Base-by-base conservation (phyloP, 2,888 invertebrate genomes). In the Calliphora vomitoria region DNA sequence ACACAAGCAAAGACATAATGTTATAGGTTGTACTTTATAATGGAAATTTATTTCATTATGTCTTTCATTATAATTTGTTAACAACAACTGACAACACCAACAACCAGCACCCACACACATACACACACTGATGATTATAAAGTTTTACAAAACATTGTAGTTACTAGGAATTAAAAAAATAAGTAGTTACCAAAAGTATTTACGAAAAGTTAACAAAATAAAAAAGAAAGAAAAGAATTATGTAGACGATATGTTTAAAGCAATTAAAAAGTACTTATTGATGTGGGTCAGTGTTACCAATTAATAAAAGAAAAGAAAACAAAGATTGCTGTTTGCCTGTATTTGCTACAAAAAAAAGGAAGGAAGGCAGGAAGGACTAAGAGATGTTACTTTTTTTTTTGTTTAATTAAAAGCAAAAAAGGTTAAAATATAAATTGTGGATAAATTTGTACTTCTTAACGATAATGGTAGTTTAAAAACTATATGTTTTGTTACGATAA, bases 21-120 rank as follows among this genome's bases (percentile, higher is more conserved):
- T 20, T 38, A 11, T 38, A 1, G 35, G 18, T 35, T 20, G 20
- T 35, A 3, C n/a, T 35, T 13, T n/a, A 41, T 41, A 41, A 41
- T 78, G 66, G 53, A 78, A 58, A 58, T 68, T 58, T 31, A 44
- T 78, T 64, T 50, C 18, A 64, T 38, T 35, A 60, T 60, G 15
- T 44, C 11, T 44, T 44, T 44, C 44, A 13, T 44, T 44, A 11
- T 50, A 69, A 50, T 69, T 10, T 53, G 18, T 25, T 58, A 58
- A 58, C 58, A 25, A 58, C 25, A 5, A 13, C 11, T 64, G 38
- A 64, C 38, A 64, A 35, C 38, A 38, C 6, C 6, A 8, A 8
- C 15, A 50, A 3, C 1, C 25, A 25, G 0, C 3, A 11, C 13
- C 13, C 13, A 35, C 15, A 35, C 4, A n/a, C 62, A 38, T n/a